Evolutionary conservation across 2,888 invertebrate species (phyloP).

Genomic region (Parnassius glacialis): DNA sequence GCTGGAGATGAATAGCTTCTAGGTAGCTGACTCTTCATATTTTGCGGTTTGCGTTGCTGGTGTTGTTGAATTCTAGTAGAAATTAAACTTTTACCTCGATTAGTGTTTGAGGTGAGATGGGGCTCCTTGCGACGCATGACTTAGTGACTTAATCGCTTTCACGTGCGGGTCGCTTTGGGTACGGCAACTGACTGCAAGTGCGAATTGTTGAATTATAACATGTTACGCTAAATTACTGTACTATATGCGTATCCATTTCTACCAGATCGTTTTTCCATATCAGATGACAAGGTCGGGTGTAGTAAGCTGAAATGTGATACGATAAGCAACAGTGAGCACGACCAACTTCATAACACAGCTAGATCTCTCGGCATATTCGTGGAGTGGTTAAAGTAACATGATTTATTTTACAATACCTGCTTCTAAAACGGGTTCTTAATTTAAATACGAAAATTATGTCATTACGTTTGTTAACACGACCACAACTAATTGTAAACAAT

Average conservation of each 20-base stretch:
- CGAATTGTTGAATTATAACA: slow-evolving; percentile 47
- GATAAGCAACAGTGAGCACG: slow-evolving; percentile 70
- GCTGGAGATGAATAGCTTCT: slow-evolving; percentile 71
- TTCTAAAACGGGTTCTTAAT: neutral
- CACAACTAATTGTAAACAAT: no score
- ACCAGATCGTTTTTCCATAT: slow-evolving; percentile 66
- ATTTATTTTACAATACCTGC: neutral
- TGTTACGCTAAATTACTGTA: slow-evolving; percentile 61
- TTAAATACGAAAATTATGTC: neutral
- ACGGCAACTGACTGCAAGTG: slow-evolving; percentile 52
- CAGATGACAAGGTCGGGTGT: slow-evolving; percentile 64
- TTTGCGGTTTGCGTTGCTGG: slow-evolving; percentile 59
- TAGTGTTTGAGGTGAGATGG: slow-evolving; percentile 42
- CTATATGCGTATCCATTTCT: slow-evolving; percentile 61
- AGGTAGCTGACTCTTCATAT: slow-evolving; percentile 56
- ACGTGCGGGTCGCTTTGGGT: slow-evolving; percentile 55
- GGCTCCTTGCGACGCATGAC: slow-evolving; percentile 66
- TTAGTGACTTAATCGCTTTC: slow-evolving; percentile 26
- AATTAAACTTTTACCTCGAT: slow-evolving; percentile 63
- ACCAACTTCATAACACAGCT: slow-evolving; percentile 44
- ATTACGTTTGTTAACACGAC: no score
- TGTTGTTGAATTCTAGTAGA: slow-evolving; percentile 64
- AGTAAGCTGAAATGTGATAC: slow-evolving; percentile 72
- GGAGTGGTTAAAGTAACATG: neutral
- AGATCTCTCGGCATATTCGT: slow-evolving; percentile 11